Conservation (phyloP, 2,888 invertebrate genomes). For the Luperina testacea region DNA sequence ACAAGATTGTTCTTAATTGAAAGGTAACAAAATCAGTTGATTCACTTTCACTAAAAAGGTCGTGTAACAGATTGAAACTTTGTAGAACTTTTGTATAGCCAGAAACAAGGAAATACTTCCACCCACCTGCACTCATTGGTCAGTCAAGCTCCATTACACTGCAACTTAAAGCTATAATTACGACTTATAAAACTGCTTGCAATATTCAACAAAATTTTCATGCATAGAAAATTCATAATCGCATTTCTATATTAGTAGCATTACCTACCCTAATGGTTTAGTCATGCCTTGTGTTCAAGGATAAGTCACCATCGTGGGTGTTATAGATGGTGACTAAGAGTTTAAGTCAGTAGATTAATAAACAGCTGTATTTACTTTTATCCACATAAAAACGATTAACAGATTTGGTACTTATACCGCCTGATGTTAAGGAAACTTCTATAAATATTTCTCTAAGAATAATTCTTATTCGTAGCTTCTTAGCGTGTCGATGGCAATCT, state of each 20-base stretch:
- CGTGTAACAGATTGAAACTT: neutral
- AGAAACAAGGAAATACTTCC: constrained; percentile 38
- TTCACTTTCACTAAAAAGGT: neutral
- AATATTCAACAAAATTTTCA: constrained; percentile 51
- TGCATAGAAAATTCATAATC: constrained; percentile 58
- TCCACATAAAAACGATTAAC: neutral
- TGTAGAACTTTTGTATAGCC: too few relatives aligned
- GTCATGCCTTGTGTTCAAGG: constrained; percentile 28
- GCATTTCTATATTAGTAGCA: constrained; percentile 41
- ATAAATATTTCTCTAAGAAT: neutral
- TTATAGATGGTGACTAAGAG: constrained; percentile 11
- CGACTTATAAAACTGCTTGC: constrained; percentile 29
- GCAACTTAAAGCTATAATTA: constrained; percentile 48
- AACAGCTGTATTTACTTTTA: neutral
- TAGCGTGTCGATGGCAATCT: neutral
- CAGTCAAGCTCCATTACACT: constrained; percentile 27
- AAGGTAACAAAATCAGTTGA: neutral
- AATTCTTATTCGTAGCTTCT: neutral
- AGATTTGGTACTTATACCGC: neutral
- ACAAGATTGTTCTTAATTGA: neutral
- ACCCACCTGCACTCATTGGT: constrained; percentile 40
- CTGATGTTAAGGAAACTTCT: neutral
- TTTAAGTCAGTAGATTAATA: neutral
- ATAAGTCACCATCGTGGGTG: constrained; percentile 17
- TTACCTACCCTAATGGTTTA: constrained; percentile 43